A percentile compares a stretch with the other conserved stretches of the same genome.
Evolutionary conservation across 2,797 vertebrate genomes (phyloP).

Genomic region (Margarornis squamiger): DNA sequence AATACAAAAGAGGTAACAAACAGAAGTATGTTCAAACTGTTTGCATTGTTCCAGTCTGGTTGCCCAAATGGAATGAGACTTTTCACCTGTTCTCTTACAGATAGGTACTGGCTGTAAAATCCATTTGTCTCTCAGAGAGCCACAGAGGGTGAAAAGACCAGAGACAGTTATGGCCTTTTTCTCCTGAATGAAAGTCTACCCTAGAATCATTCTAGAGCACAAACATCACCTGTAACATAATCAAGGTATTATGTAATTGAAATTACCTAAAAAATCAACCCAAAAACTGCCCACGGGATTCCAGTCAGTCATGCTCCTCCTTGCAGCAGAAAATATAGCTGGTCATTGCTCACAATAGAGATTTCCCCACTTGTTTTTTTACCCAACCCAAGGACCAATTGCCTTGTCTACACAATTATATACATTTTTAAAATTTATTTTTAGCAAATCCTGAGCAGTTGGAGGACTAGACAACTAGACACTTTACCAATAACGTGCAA

Average conservation of each 20-base stretch:
- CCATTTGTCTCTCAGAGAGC: not conserved
- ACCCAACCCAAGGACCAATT: not conserved
- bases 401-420: not conserved
- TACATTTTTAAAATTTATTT: not conserved
- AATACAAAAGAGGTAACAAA: not conserved
- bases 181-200: not conserved
- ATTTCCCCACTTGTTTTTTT: not conserved
- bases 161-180: not conserved
- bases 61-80: not conserved
- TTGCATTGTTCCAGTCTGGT: not conserved
- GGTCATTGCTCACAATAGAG: rapidly evolving
- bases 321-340: not conserved
- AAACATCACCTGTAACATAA: not conserved
- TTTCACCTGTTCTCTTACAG: not conserved
- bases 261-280: not conserved
- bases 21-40: not conserved
- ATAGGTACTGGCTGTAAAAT: not conserved
- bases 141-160: not conserved
- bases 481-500: not conserved
- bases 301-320: not conserved
- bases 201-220: not conserved
- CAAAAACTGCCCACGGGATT: not conserved
- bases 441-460: not conserved
- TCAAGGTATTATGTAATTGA: not conserved
- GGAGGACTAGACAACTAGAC: not conserved